These are phyloP conservation scores for Drosophila saltans DNA, from an alignment of 1,140 invertebrate genomes.

Conservation along the genomic window DNA sequence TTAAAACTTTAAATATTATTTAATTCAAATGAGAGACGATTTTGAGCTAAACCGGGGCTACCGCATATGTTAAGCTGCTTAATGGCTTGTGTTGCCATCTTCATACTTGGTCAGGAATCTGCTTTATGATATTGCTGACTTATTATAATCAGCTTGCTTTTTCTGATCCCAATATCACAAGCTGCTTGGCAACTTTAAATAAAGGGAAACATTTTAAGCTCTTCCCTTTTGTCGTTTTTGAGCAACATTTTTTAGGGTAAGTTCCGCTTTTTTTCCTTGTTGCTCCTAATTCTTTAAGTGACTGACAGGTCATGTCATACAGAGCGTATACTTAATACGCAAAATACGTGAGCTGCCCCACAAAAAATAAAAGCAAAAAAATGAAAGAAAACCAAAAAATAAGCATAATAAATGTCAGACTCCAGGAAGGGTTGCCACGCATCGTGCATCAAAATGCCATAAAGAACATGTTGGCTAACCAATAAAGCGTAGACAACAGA, in stretches of 20 bases:
- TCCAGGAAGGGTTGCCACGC: constrained; percentile 64
- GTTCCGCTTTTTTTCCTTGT: constrained; percentile 15
- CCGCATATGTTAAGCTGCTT: constrained; percentile 19
- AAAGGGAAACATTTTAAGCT: constrained; percentile 11
- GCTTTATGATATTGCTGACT: too few relatives aligned
- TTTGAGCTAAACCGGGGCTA: neutral
- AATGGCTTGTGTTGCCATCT: neutral
- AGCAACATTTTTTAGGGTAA: neutral
- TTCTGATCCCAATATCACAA: constrained; percentile 8
- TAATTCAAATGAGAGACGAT: neutral
- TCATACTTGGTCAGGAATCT: neutral
- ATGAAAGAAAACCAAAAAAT: constrained; percentile 38
- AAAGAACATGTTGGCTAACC: constrained; percentile 72
- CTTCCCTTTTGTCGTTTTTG: constrained; percentile 7
- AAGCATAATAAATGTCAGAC: constrained; percentile 72
- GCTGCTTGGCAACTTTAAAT: constrained; percentile 20
- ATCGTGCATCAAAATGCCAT: constrained; percentile 72
- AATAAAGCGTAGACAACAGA: constrained; percentile 69
- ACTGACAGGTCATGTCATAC: constrained; percentile 61
- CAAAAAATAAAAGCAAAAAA: constrained; percentile 66
- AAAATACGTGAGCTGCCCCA: constrained; percentile 60
- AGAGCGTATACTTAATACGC: constrained; percentile 65
- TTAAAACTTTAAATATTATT: too few relatives aligned
- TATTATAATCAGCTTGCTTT: constrained; percentile 6
- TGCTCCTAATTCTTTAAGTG: constrained; percentile 43